phyloP scores from a whole-genome alignment of 1,140 invertebrate genomes.

The Drosophila malerkotliana region DNA sequence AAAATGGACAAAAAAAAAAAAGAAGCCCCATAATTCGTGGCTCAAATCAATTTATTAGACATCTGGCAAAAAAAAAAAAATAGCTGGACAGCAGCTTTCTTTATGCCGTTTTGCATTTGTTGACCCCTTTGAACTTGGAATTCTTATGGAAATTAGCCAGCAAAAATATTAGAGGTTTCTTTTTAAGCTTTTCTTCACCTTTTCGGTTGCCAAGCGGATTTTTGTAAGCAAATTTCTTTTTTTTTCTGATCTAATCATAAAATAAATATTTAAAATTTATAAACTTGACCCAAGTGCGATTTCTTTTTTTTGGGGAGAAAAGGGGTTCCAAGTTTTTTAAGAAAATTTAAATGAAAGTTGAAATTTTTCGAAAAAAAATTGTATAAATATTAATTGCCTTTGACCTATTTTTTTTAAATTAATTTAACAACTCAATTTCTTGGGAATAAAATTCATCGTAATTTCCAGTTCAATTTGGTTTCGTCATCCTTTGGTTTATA shows the following conservation, averaged over 20 bases:
- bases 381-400: too few species aligned
- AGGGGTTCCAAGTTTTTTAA: too few species aligned
- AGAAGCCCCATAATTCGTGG: slow-evolving; percentile 10
- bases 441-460: not conserved
- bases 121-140: slow-evolving; percentile 73
- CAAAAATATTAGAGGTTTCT: slow-evolving; percentile 14
- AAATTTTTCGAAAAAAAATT: not conserved
- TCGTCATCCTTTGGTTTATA: too few species aligned
- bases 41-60: slow-evolving; percentile 68
- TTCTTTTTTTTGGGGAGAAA: slow-evolving; percentile 7
- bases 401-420: not conserved
- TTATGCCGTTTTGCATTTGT: slow-evolving; percentile 50
- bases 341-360: not conserved
- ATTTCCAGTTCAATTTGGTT: not conserved
- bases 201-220: slow-evolving; percentile 53
- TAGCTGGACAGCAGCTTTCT: slow-evolving; percentile 42
- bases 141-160: slow-evolving; percentile 67
- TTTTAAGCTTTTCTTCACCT: slow-evolving; percentile 20
- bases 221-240: slow-evolving; percentile 2
- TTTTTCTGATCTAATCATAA: not conserved
- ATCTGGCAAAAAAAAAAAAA: slow-evolving; percentile 14
- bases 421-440: too few species aligned
- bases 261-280: slow-evolving; percentile 2
- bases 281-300: slow-evolving; percentile 19
- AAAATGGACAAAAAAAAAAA: not conserved